These are phyloP conservation scores for Podarcis raffonei DNA, from an alignment of 2,113 vertebrate species.

Conservation along the genomic window DNA sequence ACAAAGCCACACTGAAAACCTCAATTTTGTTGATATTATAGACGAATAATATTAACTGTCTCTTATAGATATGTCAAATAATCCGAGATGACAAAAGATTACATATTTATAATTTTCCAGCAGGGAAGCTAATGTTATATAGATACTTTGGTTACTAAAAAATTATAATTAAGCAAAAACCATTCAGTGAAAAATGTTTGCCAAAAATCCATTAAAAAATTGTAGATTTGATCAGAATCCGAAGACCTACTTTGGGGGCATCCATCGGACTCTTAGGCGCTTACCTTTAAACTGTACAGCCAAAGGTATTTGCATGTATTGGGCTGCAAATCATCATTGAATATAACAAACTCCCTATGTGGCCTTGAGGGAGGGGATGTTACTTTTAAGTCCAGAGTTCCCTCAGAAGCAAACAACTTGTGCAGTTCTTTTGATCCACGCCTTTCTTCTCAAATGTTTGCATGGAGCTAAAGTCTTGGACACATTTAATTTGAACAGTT, in stretches of 20 bases:
- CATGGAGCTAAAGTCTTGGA: neutral
- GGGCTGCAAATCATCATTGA: no score
- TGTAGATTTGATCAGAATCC: neutral
- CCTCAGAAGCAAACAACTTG: neutral
- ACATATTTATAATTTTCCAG: neutral
- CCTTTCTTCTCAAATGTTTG: neutral
- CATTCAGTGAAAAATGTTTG: neutral
- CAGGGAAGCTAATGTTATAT: neutral
- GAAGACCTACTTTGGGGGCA: neutral
- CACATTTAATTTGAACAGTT: neutral
- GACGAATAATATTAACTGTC: no score
- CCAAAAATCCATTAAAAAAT: neutral
- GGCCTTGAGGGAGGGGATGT: neutral
- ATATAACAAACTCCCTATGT: neutral
- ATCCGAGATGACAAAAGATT: neutral
- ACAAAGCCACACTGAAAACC: neutral
- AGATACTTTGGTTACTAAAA: neutral
- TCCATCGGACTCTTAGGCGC: neutral
- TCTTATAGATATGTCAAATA: neutral
- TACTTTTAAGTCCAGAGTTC: neutral
- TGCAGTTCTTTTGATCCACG: neutral
- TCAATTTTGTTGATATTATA: neutral
- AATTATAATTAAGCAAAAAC: neutral
- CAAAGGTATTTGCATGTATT: neutral
- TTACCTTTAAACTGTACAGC: neutral